Evolutionary conservation across 2,888 invertebrate species (phyloP).

Genomic region (Drosophila lacicola): DNA sequence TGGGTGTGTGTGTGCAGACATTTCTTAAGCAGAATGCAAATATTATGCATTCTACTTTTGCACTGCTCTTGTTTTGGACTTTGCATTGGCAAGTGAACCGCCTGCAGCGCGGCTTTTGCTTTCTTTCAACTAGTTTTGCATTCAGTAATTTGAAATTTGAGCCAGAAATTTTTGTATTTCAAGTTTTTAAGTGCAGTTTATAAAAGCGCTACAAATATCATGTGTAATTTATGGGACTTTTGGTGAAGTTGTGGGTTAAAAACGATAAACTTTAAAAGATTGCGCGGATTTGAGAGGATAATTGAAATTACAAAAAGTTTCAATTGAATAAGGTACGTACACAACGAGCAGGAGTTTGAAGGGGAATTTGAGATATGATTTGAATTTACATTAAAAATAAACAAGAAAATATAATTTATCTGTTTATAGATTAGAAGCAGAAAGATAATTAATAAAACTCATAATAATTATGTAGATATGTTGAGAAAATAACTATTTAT

Average conservation of each 20-base stretch:
- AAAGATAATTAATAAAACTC: too few species aligned
- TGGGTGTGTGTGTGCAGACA: constrained; percentile 36
- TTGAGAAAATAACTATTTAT: too few species aligned
- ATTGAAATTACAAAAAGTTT: background rate
- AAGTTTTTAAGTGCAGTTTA: constrained; percentile 1
- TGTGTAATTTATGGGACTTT: background rate
- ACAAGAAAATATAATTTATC: too few species aligned
- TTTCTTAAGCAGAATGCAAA: constrained; percentile 70
- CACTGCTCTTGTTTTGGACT: constrained; percentile 33
- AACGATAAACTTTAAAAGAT: background rate
- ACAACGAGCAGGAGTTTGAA: too few species aligned
- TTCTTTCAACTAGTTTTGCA: constrained; percentile 45
- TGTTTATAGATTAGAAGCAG: too few species aligned
- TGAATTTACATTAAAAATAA: too few species aligned
- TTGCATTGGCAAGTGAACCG: constrained; percentile 45
- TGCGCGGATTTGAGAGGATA: background rate
- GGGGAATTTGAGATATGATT: too few species aligned
- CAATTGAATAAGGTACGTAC: background rate
- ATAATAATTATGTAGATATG: too few species aligned
- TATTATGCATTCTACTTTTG: constrained; percentile 53
- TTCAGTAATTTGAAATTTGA: constrained; percentile 59
- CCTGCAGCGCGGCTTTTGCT: constrained; percentile 18
- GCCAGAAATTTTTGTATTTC: background rate
- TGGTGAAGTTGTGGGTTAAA: background rate
- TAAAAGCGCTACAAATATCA: background rate